phyloP scores from a whole-genome alignment of 2,888 invertebrate genomes.

The Nysson spinosus region DNA sequence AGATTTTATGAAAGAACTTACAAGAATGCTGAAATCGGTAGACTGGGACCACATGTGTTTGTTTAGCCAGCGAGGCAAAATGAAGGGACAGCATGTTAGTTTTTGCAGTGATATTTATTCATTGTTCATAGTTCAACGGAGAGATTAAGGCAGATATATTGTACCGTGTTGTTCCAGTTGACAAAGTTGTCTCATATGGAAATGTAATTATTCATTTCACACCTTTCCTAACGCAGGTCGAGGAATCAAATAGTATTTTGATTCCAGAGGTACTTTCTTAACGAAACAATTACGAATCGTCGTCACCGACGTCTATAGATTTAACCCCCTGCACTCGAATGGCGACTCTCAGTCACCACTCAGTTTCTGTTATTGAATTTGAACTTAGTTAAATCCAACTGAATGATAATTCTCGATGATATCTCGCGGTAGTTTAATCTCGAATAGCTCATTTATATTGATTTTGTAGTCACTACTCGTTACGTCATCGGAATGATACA shows the following conservation, averaged over 20 bases:
- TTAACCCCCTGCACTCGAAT: no score
- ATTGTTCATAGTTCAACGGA: conserved; percentile 35
- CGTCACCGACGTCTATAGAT: no score
- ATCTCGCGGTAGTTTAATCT: no score
- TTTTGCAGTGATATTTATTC: conserved; percentile 38
- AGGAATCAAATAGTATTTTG: conserved; percentile 2
- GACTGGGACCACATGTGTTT: conserved; percentile 36
- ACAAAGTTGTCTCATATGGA: conserved; percentile 9
- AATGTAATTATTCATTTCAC: conserved; percentile 15
- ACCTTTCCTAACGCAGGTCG: conserved; percentile 5
- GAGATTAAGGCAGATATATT: conserved; percentile 27
- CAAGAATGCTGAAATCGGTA: conserved; percentile 19
- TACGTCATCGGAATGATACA: conserved; percentile 42
- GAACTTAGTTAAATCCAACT: no score
- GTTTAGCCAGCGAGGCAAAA: conserved; percentile 17
- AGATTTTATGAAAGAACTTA: no score
- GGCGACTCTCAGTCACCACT: no score
- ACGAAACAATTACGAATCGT: no score
- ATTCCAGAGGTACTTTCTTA: no score
- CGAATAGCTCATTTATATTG: no score
- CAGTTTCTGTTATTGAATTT: no score
- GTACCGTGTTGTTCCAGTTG: conserved; percentile 29
- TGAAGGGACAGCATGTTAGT: conserved; percentile 23
- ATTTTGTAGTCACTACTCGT: no score
- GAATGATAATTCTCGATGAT: no score